phyloP scores from a whole-genome alignment of 2,113 vertebrate species.

The Phodopus roborovskii region DNA sequence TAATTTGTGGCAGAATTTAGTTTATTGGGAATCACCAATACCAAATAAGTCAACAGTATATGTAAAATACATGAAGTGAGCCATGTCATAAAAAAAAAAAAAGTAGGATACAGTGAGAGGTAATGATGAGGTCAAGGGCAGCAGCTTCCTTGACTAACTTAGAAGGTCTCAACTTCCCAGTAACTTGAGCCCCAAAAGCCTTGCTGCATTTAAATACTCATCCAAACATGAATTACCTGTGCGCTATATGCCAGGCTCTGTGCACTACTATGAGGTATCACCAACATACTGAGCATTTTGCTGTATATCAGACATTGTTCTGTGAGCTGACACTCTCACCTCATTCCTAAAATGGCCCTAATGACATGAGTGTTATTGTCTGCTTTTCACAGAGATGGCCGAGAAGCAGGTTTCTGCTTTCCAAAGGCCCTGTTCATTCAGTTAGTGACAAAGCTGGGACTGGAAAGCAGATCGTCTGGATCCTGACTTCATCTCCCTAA shows the following conservation, averaged over 20 bases:
- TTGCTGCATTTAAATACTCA: neutral
- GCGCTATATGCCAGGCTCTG: neutral
- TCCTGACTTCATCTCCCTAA: neutral
- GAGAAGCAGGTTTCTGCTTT: slow-evolving; percentile 3
- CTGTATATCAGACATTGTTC: neutral
- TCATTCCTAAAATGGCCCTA: slow-evolving; percentile 24
- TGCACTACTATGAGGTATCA: neutral
- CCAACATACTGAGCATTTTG: neutral
- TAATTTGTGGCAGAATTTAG: neutral
- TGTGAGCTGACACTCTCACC: neutral
- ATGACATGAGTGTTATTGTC: neutral
- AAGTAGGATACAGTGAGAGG: neutral
- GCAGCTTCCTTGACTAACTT: neutral
- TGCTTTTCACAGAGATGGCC: neutral
- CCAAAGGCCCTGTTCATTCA: neutral
- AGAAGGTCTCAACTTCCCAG: neutral
- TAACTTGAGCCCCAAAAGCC: neutral
- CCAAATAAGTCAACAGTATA: neutral
- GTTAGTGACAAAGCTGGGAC: slow-evolving; percentile 3
- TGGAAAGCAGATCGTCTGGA: neutral
- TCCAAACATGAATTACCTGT: neutral
- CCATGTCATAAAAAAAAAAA: neutral
- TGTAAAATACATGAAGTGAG: neutral
- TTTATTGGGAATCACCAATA: slow-evolving; percentile 3
- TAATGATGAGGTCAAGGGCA: neutral